Evolutionary conservation across 2,113 vertebrate genomes (phyloP).

Genomic region (Actenoides hombroni): DNA sequence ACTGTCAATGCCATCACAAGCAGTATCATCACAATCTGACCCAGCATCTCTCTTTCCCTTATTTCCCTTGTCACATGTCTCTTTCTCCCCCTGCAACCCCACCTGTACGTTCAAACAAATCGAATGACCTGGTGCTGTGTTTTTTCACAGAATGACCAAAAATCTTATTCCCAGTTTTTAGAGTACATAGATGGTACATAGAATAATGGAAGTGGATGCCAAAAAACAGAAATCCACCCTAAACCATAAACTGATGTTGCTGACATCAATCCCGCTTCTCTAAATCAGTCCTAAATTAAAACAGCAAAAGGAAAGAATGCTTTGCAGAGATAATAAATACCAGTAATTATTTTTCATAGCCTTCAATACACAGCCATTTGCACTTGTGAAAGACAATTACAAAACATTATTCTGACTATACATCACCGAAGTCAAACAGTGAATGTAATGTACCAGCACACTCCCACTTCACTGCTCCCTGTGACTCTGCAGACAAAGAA

Average conservation of each 20-base stretch:
- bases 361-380: neutral
- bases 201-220: fast-evolving
- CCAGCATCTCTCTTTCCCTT: neutral
- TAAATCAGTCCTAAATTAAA: neutral
- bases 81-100: neutral
- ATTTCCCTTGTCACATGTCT: neutral
- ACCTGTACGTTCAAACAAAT: neutral
- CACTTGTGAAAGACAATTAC: conserved; percentile 10
- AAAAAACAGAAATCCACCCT: neutral
- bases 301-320: neutral
- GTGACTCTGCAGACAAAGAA: neutral
- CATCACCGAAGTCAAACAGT: neutral
- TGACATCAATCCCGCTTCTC: neutral
- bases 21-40: neutral
- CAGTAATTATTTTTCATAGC: neutral
- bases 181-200: neutral
- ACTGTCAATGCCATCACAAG: neutral
- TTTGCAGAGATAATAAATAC: neutral
- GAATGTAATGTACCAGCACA: neutral
- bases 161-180: neutral
- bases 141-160: neutral
- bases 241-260: neutral
- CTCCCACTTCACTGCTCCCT: neutral
- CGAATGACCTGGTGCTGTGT: neutral
- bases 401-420: neutral